Evolutionary conservation across 2,797 vertebrate species (phyloP).

Genomic region (Sebastes umbrosus): DNA sequence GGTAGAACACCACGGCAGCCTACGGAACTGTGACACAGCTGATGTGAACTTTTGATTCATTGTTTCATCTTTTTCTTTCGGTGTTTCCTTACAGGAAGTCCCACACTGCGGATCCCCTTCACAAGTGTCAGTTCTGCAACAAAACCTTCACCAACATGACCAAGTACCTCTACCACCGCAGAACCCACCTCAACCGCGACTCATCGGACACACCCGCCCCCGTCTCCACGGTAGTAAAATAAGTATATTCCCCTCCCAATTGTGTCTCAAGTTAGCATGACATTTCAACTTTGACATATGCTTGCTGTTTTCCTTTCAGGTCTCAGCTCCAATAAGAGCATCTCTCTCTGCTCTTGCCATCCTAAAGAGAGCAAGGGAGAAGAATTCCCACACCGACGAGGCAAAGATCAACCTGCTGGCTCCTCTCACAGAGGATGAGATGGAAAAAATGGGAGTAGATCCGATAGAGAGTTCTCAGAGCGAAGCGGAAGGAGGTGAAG

Average conservation of each 20-base stretch:
- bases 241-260: too few species aligned
- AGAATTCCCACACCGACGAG: slow-evolving; percentile 32
- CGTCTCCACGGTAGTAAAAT: slow-evolving; percentile 65
- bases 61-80: background rate
- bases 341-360: slow-evolving; percentile 76
- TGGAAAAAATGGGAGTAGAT: slow-evolving; percentile 47
- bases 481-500: background rate
- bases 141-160: slow-evolving; percentile 96
- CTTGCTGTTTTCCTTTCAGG: slow-evolving; percentile 47
- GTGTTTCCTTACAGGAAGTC: slow-evolving; percentile 78
- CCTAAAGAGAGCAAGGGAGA: slow-evolving; percentile 78
- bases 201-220: slow-evolving; percentile 23
- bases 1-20: slow-evolving; percentile 58
- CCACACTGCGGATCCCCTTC: slow-evolving; percentile 89
- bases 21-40: too few species aligned
- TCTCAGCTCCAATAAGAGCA: slow-evolving; percentile 59
- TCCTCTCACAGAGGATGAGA: slow-evolving; percentile 66
- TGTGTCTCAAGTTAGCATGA: background rate
- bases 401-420: slow-evolving; percentile 29
- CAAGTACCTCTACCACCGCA: slow-evolving; percentile 93
- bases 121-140: slow-evolving; percentile 90
- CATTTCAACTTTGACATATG: background rate
- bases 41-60: background rate
- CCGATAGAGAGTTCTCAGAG: slow-evolving; percentile 17
- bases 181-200: slow-evolving; percentile 79